phyloP scores from a whole-genome alignment of 2,888 invertebrate species.

The Microplitis deprimator region DNA sequence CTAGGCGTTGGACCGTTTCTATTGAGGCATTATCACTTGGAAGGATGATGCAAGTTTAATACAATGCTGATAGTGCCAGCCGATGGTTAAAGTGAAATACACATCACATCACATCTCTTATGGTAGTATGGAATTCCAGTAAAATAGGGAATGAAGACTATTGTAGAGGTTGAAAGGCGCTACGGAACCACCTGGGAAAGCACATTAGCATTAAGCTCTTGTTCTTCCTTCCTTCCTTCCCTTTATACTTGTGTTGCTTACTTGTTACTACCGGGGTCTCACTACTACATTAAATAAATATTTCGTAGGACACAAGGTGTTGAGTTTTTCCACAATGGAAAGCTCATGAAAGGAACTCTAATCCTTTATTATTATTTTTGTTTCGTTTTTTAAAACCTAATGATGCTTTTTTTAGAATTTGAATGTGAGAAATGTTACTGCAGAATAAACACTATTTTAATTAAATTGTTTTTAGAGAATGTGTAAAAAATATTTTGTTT shows the following conservation, averaged over 20 bases:
- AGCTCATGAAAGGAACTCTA: neutral
- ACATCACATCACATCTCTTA: constrained; percentile 4
- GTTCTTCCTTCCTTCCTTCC: constrained; percentile 35
- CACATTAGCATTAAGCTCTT: constrained; percentile 53
- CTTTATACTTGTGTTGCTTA: constrained; percentile 21
- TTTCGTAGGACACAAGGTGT: constrained; percentile 43
- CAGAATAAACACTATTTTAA: neutral
- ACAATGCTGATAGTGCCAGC: constrained; percentile 45
- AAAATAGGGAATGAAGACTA: constrained; percentile 42
- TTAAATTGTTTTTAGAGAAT: neutral
- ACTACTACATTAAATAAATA: constrained; percentile 43
- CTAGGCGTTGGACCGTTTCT: constrained; percentile 12
- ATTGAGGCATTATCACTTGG: constrained; percentile 52
- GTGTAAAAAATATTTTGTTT: neutral
- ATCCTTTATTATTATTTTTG: constrained; percentile 4
- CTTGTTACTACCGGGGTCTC: constrained; percentile 24
- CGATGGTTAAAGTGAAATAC: neutral
- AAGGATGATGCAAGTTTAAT: constrained; percentile 57
- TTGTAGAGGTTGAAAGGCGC: constrained; percentile 29
- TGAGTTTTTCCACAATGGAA: constrained; percentile 18
- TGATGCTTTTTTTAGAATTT: neutral
- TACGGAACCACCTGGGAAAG: constrained; percentile 50
- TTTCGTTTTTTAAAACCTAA: constrained; percentile 45
- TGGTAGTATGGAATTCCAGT: neutral
- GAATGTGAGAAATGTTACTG: neutral